These are phyloP conservation scores for Gymnothorax reevesii DNA, from an alignment of 2,797 vertebrate species.

Conservation along the genomic window DNA sequence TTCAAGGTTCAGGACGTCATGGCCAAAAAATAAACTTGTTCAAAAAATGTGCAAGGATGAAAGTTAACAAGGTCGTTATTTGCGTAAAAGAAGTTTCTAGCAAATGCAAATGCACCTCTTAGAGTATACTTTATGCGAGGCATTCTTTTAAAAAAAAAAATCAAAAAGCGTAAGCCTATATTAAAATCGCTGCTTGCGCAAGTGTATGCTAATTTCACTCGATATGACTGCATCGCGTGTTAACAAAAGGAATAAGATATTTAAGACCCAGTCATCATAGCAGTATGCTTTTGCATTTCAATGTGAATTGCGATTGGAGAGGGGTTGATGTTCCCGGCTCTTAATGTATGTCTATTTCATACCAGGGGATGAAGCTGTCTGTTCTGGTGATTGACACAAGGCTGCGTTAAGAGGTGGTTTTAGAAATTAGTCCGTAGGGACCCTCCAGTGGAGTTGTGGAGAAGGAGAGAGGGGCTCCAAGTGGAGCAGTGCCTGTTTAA, in stretches of 20 bases:
- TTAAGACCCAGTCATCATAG: constrained; percentile 80
- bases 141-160: constrained; percentile 68
- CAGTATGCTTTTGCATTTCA: constrained; percentile 71
- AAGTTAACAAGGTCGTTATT: constrained; percentile 67
- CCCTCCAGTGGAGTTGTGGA: constrained; percentile 84
- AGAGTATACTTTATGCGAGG: constrained; percentile 55
- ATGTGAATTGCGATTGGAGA: constrained; percentile 81
- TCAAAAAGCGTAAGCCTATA: constrained; percentile 66
- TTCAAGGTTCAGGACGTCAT: constrained; percentile 68
- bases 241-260: constrained; percentile 57
- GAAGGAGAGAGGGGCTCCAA: constrained; percentile 84
- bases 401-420: constrained; percentile 99
- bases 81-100: constrained; percentile 59
- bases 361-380: constrained; percentile 99
- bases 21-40: constrained; percentile 70
- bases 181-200: constrained; percentile 69
- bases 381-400: constrained; percentile 99
- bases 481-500: constrained; percentile 88
- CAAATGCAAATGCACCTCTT: constrained; percentile 53
- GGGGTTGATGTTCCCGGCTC: constrained; percentile 86
- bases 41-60: constrained; percentile 68
- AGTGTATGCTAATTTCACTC: constrained; percentile 43
- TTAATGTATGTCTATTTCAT: constrained; percentile 95
- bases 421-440: constrained; percentile 99
- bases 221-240: constrained; percentile 48